Evolutionary conservation across 1,140 invertebrate genomes (phyloP), one percentile per base, ranked within the genome.

Genomic region (Drosophila pachea): DNA sequence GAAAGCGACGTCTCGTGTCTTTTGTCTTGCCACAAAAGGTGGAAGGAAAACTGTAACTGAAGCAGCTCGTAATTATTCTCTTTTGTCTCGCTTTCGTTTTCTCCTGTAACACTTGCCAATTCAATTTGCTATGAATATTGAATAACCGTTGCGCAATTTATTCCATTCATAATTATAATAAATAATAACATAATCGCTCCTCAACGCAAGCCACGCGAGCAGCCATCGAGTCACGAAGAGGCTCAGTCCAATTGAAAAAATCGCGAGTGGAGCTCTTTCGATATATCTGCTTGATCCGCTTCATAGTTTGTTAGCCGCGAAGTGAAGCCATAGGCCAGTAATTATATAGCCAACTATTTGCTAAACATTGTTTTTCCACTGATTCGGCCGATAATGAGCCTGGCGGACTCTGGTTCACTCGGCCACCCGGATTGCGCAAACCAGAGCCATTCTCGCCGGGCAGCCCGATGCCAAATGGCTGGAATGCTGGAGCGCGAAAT

Each of bases 61-160:
- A 45, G 40, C 48, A 63, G 55, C 49, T 56, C 42, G 50, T 63
- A 63, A 68, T 64, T 64, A 68, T 68, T 63, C 59, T 56, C 50
- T 62, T 64, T 68, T 68, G 63, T 47, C 35, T 63, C 35, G 50
- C 31, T 14, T 56, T 56, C 50, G n/a, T 11, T 35, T 48, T 54
- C 50, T 40, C 54, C 49, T 47, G 36, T 53, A 66, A 66, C 64
- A 35, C 22, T 60, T 61, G 64, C 32, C 14, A 33, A 53, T 62
- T 45, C 43, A 16, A 54, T 54, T 55, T 22, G 35, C 33, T 45
- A 38, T 67, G 48, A 45, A 54, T 62, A 62, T 38, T 61, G 49
- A 32, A 62, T 62, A 62, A 62, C 32, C 53, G 52, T 50, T 67
- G 40, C 45, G 40, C 49, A 67, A 61, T 61, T 53, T 53, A 42